Base-by-base conservation (phyloP, 2,113 vertebrate genomes). In the Panthera tigris region DNA sequence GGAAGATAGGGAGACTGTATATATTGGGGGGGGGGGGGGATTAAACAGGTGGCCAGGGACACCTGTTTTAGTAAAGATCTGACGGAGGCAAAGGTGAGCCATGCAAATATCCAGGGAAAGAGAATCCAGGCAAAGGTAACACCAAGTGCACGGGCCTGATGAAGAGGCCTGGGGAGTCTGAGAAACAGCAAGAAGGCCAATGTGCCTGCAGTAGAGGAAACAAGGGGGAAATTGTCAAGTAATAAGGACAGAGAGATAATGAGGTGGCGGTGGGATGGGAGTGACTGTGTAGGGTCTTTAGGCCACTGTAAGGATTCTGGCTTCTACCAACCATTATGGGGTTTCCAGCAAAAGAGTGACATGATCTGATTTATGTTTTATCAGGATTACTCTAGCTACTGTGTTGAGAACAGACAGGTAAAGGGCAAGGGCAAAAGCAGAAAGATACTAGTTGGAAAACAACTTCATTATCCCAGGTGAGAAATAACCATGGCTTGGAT, bases 11-110 rank as follows among this genome's bases (percentile, higher is more conserved):
- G 31, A 65, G 52, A 73, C 23, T n/a, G 13, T n/a, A 21, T 36
- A n/a, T 23, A 39, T 41, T 3, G 8, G 61, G 3, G 1, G 25
- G 39, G 52, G 39, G 2, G 16, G 1, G 5, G 6, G 14, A 15
- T 84, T 90, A 83, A 83, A 83, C 1, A 39, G 31, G 80, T 79
- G 36, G 81, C 45, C n/a, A 81, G 45, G 31, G 13, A 71, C 39
- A 66, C 21, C 2, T 27, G 76, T 27, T 36, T 57, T 45, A 96
- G 25, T 63, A 31, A 96, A 74, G 48, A 33, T 4, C 29, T 33
- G 5, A 84, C 45, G 16, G 23, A 84, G 21, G 10, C 33, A 23
- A 91, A 66, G 5, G 45, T 50, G 79, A 89, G n/a, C 45, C 29
- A 66, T 63, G 41, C 39, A 79, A 36, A 85, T 91, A 55, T 29